Percentiles rank a stretch among this genome's conserved stretches.
Conservation (phyloP, 2,113 vertebrate species). For the Chaetodon auriga region DNA sequence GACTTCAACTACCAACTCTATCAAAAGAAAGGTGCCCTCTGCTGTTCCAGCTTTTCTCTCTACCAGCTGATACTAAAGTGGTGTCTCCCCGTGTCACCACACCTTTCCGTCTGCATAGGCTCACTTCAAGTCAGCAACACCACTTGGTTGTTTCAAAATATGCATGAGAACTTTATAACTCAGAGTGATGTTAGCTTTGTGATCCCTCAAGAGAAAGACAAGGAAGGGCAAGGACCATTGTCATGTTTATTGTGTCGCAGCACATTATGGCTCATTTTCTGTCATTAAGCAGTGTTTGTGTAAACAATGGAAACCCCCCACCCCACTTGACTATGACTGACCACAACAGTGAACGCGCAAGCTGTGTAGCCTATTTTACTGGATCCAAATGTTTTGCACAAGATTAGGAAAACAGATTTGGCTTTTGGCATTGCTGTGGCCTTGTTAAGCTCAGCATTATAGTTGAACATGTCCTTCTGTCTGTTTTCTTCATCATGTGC, state of each 20-base stretch:
- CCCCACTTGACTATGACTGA: conserved; percentile 25
- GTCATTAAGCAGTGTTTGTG: conserved; percentile 68
- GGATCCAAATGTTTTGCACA: conserved; percentile 54
- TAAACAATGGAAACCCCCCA: conserved; percentile 68
- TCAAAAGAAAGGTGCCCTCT: conserved; percentile 94
- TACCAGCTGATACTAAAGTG: background rate
- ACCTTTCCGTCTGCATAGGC: background rate
- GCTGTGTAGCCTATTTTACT: conserved; percentile 29
- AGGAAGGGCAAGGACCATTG: conserved; percentile 56
- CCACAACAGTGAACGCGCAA: conserved; percentile 33
- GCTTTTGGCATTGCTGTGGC: conserved; percentile 60
- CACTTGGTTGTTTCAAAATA: background rate
- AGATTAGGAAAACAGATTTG: conserved; percentile 74
- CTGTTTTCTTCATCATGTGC: conserved; percentile 71
- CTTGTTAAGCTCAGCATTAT: conserved; percentile 49
- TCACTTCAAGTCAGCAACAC: background rate
- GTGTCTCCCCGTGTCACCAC: background rate
- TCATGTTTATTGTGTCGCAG: conserved; percentile 68
- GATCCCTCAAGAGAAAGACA: conserved; percentile 21
- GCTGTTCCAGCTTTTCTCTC: conserved; percentile 43
- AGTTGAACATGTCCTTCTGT: conserved; percentile 54
- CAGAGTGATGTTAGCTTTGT: conserved; percentile 7
- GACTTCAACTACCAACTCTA: conserved; percentile 93
- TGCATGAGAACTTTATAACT: background rate
- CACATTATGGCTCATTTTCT: conserved; percentile 70